These are phyloP conservation scores for Drosophila anceps DNA, from an alignment of 2,888 invertebrate species.

Conservation along the genomic window DNA sequence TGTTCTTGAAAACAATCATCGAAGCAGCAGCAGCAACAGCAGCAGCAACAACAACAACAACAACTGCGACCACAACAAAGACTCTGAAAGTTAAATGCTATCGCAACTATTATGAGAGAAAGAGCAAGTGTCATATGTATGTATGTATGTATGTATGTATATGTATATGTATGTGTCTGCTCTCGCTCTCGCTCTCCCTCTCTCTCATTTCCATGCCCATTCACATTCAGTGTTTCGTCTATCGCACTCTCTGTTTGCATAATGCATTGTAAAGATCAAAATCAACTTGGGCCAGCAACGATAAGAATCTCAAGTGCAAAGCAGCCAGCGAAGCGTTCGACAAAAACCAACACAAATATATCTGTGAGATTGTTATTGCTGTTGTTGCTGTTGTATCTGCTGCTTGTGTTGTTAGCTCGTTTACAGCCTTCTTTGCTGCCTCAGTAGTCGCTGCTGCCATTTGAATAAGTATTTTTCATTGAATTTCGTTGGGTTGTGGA, in stretches of 20 bases:
- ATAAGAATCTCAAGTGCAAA: conserved; percentile 80
- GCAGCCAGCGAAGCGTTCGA: conserved; percentile 80
- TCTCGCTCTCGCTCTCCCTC: background rate
- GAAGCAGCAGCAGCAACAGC: no score
- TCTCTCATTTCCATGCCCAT: background rate
- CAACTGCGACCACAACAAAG: conserved; percentile 23
- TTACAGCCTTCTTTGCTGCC: conserved; percentile 71
- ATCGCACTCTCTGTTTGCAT: conserved; percentile 58
- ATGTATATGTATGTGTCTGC: background rate
- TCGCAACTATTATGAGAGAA: conserved; percentile 35
- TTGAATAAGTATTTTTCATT: conserved; percentile 79
- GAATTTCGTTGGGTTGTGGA: conserved; percentile 79
- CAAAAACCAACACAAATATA: conserved; percentile 65
- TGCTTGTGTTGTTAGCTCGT: conserved; percentile 63
- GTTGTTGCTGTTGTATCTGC: conserved; percentile 20
- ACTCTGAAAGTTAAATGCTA: conserved; percentile 32
- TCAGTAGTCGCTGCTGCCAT: conserved; percentile 70
- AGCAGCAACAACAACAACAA: conserved; percentile 9
- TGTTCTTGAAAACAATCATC: conserved; percentile 49
- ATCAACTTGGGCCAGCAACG: conserved; percentile 70
- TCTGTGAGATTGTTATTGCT: conserved; percentile 54
- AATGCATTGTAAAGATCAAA: conserved; percentile 79
- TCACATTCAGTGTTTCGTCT: conserved; percentile 32
- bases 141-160: no score
- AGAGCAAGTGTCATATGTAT: conserved; percentile 2